Base-by-base conservation (phyloP, 2,888 invertebrate species). In the Phyllotreta striolata region DNA sequence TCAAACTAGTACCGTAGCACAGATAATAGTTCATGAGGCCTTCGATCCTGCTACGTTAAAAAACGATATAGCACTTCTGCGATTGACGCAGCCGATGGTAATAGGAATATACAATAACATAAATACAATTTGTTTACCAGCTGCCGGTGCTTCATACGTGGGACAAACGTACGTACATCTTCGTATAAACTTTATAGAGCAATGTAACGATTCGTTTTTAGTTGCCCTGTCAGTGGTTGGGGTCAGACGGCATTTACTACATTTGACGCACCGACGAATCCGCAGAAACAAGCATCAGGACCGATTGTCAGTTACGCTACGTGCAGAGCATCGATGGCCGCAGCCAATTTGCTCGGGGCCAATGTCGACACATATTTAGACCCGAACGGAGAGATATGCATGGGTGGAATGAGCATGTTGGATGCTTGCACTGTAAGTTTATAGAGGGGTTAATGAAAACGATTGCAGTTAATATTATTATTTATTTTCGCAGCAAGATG, bases 41-140 rank as follows among this genome's bases (percentile, higher is more conserved):
- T 96, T 87, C 79, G 89, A 90, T 75, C 80, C 88, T 0, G 8
- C 12, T 52, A 93, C 91, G 67, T 83, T 95, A 49, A 88, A 89
- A 70, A 92, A 92, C 76, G 93, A 95, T 77, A 85, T 96, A 41
- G 95, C 94, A 1, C 84, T 96, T 0, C 78, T 96, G 35, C 85
- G 88, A 64, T 80, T 96, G 10, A 82, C 85, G 69, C 75, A 83
- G 0, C 75, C 87, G 0, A 86, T 89, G 10, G 84, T 85, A 0
- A 84, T 86, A 0, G 70, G 73, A 8, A 80, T 85, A 7, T 83
- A 83, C 1, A 78, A 83, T 1, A 87, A 87, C 0, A 85, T 90
- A 13, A 74, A 72, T 12, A 60, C 60, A 3, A 12, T 47, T 24
- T 64, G 64, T 54, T 13, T 64, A 24, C 47, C 64, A 12, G 12